A percentile compares a stretch with the other conserved stretches of the same genome.
Conservation (phyloP, 2,113 vertebrate species). For the Hoplias malabaricus region DNA sequence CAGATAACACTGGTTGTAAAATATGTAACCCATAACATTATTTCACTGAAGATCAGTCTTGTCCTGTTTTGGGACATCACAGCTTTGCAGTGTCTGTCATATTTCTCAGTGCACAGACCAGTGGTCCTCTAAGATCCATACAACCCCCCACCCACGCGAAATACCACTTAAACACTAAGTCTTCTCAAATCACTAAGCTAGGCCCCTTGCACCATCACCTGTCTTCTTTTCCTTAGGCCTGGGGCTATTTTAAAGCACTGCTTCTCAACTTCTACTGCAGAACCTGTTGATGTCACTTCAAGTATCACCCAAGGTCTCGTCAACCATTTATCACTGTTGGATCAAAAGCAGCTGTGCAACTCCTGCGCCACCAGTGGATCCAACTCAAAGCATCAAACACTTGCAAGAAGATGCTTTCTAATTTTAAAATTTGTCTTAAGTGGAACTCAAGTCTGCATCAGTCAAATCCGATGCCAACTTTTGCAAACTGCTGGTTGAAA, state of each 20-base stretch:
- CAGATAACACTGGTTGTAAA: no score
- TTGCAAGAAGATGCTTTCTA: neutral
- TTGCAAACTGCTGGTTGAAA: neutral
- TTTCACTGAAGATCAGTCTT: neutral
- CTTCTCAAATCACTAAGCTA: slow-evolving; percentile 69
- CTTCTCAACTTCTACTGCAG: slow-evolving; percentile 55
- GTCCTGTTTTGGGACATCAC: slow-evolving; percentile 8
- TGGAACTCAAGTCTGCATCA: neutral
- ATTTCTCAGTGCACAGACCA: slow-evolving; percentile 40
- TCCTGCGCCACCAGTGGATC: neutral
- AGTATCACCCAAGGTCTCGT: neutral
- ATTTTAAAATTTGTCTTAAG: neutral
- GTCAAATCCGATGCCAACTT: neutral
- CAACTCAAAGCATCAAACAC: neutral
- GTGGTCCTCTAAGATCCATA: slow-evolving; percentile 49
- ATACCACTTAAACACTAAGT: slow-evolving; percentile 55
- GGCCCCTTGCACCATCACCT: slow-evolving; percentile 74
- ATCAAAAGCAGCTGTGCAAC: neutral
- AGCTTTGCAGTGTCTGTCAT: slow-evolving; percentile 48
- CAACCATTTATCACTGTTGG: neutral
- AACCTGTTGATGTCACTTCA: slow-evolving; percentile 47
- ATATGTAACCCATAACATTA: no score
- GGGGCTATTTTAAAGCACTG: slow-evolving; percentile 73
- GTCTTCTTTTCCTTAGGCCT: slow-evolving; percentile 69
- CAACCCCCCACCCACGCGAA: slow-evolving; percentile 53